Evolutionary conservation across 2,888 invertebrate species (phyloP).

Genomic region (Deilephila porcellus): DNA sequence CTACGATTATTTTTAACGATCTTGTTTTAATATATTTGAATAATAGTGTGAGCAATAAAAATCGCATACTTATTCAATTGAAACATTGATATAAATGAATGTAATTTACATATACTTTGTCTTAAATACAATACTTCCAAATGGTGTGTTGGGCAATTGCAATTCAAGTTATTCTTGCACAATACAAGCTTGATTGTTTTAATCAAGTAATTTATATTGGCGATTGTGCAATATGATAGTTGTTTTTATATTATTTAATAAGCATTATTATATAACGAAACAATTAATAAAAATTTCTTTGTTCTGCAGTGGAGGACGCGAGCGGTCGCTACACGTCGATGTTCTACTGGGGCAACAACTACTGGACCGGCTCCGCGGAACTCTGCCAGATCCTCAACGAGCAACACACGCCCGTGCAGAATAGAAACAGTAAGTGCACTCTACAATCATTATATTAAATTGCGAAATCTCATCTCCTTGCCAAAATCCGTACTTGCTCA

Average conservation of each 20-base stretch:
- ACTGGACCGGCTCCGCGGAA: slow-evolving; percentile 91
- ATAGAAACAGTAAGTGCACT: slow-evolving; percentile 61
- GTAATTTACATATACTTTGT: not conserved
- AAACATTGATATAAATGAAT: not conserved
- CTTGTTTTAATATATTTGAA: no score
- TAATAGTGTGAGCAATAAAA: no score
- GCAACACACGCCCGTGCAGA: slow-evolving; percentile 61
- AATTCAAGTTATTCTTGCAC: no score
- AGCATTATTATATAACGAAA: no score
- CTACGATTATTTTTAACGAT: no score
- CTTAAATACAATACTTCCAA: no score
- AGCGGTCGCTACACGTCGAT: slow-evolving; percentile 91
- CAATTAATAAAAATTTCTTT: slow-evolving; percentile 12
- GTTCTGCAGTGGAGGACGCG: slow-evolving; percentile 82
- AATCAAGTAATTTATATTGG: no score
- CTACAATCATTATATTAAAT: not conserved
- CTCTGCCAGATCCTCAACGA: slow-evolving; percentile 87
- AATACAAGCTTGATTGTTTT: no score
- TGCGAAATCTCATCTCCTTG: not conserved
- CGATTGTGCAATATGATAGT: no score
- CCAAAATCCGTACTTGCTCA: not conserved
- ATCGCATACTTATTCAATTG: no score
- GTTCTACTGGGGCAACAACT: slow-evolving; percentile 93
- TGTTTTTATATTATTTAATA: no score
- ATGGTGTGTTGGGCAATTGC: no score